These are phyloP conservation scores for Tuta absoluta DNA, from an alignment of 2,888 invertebrate genomes.

Conservation along the genomic window DNA sequence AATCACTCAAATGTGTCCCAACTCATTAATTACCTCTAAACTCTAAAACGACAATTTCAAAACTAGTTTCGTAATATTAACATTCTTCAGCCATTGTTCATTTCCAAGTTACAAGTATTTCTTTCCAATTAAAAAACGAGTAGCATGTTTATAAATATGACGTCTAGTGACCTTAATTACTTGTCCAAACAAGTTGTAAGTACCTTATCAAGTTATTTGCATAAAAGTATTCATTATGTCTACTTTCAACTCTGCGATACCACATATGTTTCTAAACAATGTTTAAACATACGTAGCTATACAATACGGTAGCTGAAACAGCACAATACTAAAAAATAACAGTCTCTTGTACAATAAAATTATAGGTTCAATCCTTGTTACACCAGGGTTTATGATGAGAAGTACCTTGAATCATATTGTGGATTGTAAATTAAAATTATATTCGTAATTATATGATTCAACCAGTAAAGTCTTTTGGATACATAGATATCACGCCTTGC, in stretches of 20 bases:
- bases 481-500: no score
- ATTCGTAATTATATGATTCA: conserved; percentile 1
- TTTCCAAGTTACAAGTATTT: not conserved
- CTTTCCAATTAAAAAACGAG: not conserved
- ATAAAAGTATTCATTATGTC: no score
- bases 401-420: conserved; percentile 39
- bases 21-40: not conserved
- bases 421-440: conserved; percentile 28
- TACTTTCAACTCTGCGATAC: not conserved
- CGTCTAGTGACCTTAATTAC: conserved; percentile 40
- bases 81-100: not conserved
- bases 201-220: no score
- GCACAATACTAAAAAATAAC: not conserved
- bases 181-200: not conserved
- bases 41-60: not conserved
- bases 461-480: not conserved
- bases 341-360: not conserved
- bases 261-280: not conserved
- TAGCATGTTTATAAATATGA: conserved; percentile 22
- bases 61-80: not conserved
- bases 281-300: not conserved
- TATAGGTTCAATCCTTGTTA: not conserved
- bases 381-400: conserved; percentile 40
- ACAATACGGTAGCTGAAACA: not conserved
- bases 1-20: no score